Percentiles rank a stretch among this genome's conserved stretches.
Conservation (phyloP, 37 sponge, comb jelly and placozoan species). For the Halichondria panicea region DNA sequence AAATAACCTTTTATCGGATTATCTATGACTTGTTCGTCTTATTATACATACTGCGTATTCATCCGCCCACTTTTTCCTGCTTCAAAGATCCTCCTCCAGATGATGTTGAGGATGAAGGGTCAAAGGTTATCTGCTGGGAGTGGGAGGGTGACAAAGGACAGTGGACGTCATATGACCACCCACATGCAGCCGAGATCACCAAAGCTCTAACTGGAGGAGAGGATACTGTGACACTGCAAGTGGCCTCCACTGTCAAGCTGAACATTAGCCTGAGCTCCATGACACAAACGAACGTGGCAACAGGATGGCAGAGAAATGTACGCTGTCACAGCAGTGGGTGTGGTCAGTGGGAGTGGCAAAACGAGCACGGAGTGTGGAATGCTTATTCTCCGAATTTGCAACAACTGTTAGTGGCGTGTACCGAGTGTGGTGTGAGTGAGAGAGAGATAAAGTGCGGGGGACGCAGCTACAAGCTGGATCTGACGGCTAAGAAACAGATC, state of each 20-base stretch:
- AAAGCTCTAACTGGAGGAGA: constrained; percentile 20
- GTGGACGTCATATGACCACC: constrained; percentile 45
- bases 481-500: constrained; percentile 38
- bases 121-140: constrained; percentile 51
- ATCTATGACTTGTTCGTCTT: too few relatives aligned
- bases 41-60: too few relatives aligned
- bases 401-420: constrained; percentile 48
- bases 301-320: constrained; percentile 67
- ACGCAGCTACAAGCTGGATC: constrained; percentile 30
- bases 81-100: too few relatives aligned
- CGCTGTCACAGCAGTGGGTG: constrained; percentile 28
- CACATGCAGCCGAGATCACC: constrained; percentile 11
- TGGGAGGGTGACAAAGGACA: constrained; percentile 60
- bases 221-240: constrained; percentile 1
- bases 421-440: constrained; percentile 26
- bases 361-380: constrained; percentile 39
- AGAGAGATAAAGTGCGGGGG: constrained; percentile 6
- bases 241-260: constrained; percentile 22
- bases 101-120: neutral
- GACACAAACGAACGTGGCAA: constrained; percentile 59
- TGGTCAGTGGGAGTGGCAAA: constrained; percentile 73
- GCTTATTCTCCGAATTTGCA: constrained; percentile 15
- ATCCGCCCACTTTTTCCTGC: too few relatives aligned
- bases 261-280: constrained; percentile 51
- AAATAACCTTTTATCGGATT: too few relatives aligned